These are phyloP conservation scores for Sitta europaea DNA, from an alignment of 2,113 vertebrate species.

Conservation along the genomic window DNA sequence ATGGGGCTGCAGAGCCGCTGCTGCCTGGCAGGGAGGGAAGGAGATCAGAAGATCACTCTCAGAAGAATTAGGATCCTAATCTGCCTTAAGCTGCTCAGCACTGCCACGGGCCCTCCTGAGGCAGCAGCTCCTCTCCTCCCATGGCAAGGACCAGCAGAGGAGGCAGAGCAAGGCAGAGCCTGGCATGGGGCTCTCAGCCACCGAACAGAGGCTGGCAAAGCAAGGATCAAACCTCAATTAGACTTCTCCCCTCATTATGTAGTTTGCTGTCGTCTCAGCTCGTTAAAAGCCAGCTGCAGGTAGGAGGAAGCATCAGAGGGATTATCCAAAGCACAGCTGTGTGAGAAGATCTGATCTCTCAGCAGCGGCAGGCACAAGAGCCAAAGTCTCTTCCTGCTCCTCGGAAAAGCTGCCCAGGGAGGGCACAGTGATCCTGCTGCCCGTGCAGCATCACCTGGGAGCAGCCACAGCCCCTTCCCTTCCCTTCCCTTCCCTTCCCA, in stretches of 20 bases:
- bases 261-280: not conserved
- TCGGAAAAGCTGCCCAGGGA: rapidly evolving
- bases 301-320: constrained; percentile 12
- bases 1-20: not conserved
- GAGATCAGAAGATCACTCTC: constrained; percentile 48
- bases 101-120: not conserved
- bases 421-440: rapidly evolving
- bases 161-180: not conserved
- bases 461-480: not conserved
- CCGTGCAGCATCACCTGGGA: not conserved
- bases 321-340: not conserved
- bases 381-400: not conserved
- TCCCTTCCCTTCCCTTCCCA: no score
- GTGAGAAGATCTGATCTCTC: not conserved
- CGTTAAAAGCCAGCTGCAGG: constrained; percentile 26
- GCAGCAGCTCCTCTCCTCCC: constrained; percentile 19
- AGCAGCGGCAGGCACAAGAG: not conserved
- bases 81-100: not conserved
- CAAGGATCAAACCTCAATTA: not conserved
- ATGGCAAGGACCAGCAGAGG: not conserved
- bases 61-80: constrained; percentile 40
- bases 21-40: not conserved
- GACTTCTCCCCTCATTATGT: not conserved
- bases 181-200: not conserved
- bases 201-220: not conserved